Percentiles rank a stretch among this genome's conserved stretches.
phyloP scores from a whole-genome alignment of 2,113 vertebrate genomes.

The Rana temporaria region DNA sequence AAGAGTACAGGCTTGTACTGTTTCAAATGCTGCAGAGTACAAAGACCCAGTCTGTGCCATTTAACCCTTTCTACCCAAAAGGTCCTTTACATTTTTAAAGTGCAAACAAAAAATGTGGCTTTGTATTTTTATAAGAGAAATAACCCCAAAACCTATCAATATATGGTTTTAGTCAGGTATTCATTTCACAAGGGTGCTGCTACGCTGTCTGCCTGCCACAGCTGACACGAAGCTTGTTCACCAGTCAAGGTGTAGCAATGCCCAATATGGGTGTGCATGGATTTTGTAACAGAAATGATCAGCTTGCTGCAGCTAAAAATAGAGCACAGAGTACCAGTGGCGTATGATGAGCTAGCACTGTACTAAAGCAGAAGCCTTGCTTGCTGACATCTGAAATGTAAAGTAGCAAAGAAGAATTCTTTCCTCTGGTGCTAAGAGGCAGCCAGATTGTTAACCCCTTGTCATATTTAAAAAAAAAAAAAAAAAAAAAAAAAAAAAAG shows the following conservation, averaged over 20 bases:
- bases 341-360: conserved; percentile 47
- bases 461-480: too few relatives aligned
- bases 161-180: neutral
- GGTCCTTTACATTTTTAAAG: neutral
- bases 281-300: conserved; percentile 42
- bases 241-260: conserved; percentile 2
- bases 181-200: neutral
- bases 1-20: conserved; percentile 49
- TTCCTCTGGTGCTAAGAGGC: neutral
- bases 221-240: neutral
- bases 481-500: too few relatives aligned
- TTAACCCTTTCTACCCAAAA: conserved; percentile 23
- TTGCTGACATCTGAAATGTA: conserved; percentile 32
- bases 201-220: neutral
- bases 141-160: too few relatives aligned
- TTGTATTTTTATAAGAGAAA: neutral
- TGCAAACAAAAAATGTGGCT: neutral
- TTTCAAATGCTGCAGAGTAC: conserved; percentile 12
- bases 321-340: conserved; percentile 32
- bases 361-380: conserved; percentile 50
- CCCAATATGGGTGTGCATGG: conserved; percentile 49
- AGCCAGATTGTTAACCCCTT: neutral
- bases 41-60: conserved; percentile 28
- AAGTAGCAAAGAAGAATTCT: conserved; percentile 27
- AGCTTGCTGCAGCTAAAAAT: conserved; percentile 51